Evolutionary conservation across 2,113 vertebrate species (phyloP), one percentile per base, ranked within the genome.

Genomic region (Malurus alboscapulatus): DNA sequence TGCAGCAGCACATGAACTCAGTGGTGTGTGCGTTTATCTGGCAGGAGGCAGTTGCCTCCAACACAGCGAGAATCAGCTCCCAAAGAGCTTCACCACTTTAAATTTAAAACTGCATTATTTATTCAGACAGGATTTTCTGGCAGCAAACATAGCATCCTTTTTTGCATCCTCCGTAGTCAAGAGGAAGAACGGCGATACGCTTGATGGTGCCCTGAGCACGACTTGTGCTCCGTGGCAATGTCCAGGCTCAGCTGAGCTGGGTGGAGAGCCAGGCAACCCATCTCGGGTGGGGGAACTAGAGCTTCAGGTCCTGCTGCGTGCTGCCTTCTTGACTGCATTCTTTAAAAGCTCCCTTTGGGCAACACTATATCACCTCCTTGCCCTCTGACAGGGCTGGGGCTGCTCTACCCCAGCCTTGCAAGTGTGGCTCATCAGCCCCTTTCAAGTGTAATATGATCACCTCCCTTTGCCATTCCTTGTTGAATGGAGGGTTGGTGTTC

Each of bases 81-180:
- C n/a, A 1, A 3, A 26, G n/a, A 68, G n/a, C 22, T 83, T 86
- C 72, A 32, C 42, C 54, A 42, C 73, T 75, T 89, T 62, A 72
- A 73, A 91, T 79, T 72, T 62, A 92, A 87, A 87, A n/a, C 11
- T 24, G 30, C n/a, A 18, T 78, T 89, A 87, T 84, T 95, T 84
- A 82, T 69, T 91, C 81, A 77, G 79, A 69, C 63, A 67, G 57
- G 48, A 67, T 81, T 87, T 92, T 75, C 68, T 92, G 61, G 59
- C 72, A 80, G 76, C 47, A 86, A 84, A 62, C n/a, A 25, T 40
- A 6, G 0, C 32, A 34, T 84, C 50, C n/a, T 62, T 48, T 83
- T 76, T 57, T 66, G 58, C 42, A 79, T 77, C 20, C 47, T 87
- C 44, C 0, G 1, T n/a, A 63, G 51, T 63, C 27, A 75, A 45